Percentiles rank a stretch among this genome's conserved stretches.
Evolutionary conservation across 1,140 invertebrate species (phyloP).

Genomic region (Drosophila virilis): DNA sequence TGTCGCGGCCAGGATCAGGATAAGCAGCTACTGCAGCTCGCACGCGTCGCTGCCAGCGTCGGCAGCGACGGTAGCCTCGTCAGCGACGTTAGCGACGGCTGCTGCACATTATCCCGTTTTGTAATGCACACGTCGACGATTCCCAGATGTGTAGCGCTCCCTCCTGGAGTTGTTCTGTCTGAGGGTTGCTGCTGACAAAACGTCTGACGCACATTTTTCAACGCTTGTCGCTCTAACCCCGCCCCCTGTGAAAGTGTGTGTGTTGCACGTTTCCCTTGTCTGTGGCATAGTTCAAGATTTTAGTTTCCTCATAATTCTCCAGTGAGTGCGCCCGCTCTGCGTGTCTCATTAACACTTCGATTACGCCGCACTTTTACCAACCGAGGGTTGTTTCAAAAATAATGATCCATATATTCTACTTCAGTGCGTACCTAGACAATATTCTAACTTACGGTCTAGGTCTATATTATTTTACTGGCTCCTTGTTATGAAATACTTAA

Average conservation of each 20-base stretch:
- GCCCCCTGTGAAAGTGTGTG: too few relatives aligned
- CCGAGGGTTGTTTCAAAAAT: constrained; percentile 53
- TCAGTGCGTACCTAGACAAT: background rate
- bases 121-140: constrained; percentile 73
- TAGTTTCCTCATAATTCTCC: constrained; percentile 44
- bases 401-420: constrained; percentile 41
- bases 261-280: background rate
- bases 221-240: constrained; percentile 17
- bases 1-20: constrained; percentile 61
- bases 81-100: constrained; percentile 11
- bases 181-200: constrained; percentile 73
- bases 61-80: background rate
- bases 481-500: constrained; percentile 69
- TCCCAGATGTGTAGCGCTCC: constrained; percentile 63
- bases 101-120: constrained; percentile 73
- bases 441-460: constrained; percentile 45
- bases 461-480: constrained; percentile 53
- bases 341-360: constrained; percentile 78
- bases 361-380: constrained; percentile 42
- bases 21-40: constrained; percentile 38
- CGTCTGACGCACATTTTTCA: constrained; percentile 71
- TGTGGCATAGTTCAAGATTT: constrained; percentile 50
- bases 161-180: background rate
- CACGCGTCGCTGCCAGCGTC: constrained; percentile 58
- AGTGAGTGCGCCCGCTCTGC: constrained; percentile 17